Evolutionary conservation across 2,888 invertebrate species (phyloP).

Genomic region (Onchidella celtica): DNA sequence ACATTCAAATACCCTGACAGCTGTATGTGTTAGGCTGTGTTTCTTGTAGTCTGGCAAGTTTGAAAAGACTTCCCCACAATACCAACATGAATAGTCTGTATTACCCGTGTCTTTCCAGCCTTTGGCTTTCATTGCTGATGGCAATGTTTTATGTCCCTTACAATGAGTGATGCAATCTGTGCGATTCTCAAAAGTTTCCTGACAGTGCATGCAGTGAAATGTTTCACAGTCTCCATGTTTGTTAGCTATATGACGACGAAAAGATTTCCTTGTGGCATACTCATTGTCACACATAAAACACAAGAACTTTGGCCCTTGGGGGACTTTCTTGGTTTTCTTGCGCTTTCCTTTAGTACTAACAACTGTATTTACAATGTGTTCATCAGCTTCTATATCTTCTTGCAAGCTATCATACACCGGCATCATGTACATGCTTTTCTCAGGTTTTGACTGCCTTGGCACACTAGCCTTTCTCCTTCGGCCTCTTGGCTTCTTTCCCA

Average conservation of each 20-base stretch:
- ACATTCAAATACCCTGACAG: constrained; percentile 40
- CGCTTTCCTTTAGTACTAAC: neutral
- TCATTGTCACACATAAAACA: constrained; percentile 42
- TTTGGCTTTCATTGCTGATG: neutral
- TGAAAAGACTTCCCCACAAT: constrained; percentile 24
- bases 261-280: constrained; percentile 35
- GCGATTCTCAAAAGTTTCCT: constrained; percentile 13
- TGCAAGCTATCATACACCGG: constrained; percentile 9
- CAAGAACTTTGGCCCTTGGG: neutral
- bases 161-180: constrained; percentile 43
- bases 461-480: neutral
- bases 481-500: neutral
- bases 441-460: neutral
- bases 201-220: constrained; percentile 28
- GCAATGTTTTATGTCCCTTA: constrained; percentile 21
- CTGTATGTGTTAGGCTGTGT: constrained; percentile 39
- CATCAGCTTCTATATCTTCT: constrained; percentile 10
- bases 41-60: constrained; percentile 32
- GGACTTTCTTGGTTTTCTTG: neutral
- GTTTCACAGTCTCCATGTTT: constrained; percentile 28
- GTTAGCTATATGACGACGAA: constrained; percentile 29
- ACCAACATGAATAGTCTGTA: constrained; percentile 35
- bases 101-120: neutral
- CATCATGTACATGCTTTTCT: constrained; percentile 32
- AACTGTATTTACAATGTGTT: constrained; percentile 21